Conservation (phyloP, 2,113 vertebrate species). For the Zapus hudsonius region DNA sequence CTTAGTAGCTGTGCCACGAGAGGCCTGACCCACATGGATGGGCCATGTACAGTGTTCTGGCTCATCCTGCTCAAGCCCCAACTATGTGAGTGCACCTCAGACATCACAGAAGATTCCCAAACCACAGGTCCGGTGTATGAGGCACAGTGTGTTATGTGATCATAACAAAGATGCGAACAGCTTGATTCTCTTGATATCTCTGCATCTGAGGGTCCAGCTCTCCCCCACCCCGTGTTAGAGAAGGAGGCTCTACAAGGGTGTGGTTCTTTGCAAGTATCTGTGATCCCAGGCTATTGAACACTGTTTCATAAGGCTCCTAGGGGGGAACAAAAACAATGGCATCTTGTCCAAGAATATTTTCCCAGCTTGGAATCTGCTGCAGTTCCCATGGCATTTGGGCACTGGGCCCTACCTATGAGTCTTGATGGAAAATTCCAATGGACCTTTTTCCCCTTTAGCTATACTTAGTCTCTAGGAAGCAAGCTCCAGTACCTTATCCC, state of each 20-base stretch:
- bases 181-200: background rate
- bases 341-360: constrained; percentile 44
- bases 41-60: background rate
- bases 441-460: background rate
- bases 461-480: constrained; percentile 40
- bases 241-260: background rate
- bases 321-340: background rate
- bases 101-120: background rate
- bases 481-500: background rate
- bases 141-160: background rate
- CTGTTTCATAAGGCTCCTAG: background rate
- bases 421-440: constrained; percentile 65
- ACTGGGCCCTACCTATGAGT: constrained; percentile 1
- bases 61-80: background rate
- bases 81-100: background rate
- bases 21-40: background rate
- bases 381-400: constrained; percentile 37
- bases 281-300: background rate
- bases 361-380: background rate
- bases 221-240: background rate
- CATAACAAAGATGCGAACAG: background rate
- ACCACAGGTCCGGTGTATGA: background rate
- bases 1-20: no score
- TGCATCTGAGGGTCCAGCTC: accelerated
- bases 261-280: background rate